These are phyloP conservation scores for Lucilia sericata DNA, from an alignment of 1,140 invertebrate species.

Conservation along the genomic window DNA sequence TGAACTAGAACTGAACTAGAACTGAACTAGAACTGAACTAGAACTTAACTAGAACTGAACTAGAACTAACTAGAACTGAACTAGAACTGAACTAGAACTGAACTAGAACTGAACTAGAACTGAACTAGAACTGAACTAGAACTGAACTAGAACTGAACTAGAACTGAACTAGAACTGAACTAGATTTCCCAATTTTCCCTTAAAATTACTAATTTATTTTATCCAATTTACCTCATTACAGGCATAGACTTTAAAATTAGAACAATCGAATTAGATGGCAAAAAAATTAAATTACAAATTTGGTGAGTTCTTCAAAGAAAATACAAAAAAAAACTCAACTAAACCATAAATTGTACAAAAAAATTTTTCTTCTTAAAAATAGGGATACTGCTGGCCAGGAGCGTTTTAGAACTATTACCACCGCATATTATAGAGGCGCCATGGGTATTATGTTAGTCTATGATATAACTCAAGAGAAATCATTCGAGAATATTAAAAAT, in stretches of 20 bases:
- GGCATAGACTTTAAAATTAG: slow-evolving; percentile 99
- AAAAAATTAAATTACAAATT: slow-evolving; percentile 98
- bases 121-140: no score
- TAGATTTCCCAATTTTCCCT: no score
- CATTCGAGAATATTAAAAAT: slow-evolving; percentile 98
- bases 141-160: no score
- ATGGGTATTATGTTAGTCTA: slow-evolving; percentile 99
- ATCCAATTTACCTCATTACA: slow-evolving; percentile 71
- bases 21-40: no score
- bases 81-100: no score
- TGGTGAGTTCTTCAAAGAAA: slow-evolving; percentile 81
- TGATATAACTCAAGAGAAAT: slow-evolving; percentile 98
- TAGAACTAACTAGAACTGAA: no score
- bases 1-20: no score
- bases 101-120: no score
- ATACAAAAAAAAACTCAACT: slow-evolving; percentile 21
- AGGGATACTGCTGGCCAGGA: slow-evolving; percentile 98
- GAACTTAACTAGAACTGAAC: no score
- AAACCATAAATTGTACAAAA: background rate
- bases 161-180: no score
- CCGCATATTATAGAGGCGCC: slow-evolving; percentile 97
- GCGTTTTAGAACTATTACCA: slow-evolving; percentile 97
- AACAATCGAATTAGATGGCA: slow-evolving; percentile 97
- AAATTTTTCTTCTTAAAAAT: slow-evolving; percentile 29
- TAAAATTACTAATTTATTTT: no score